Percentiles rank a stretch among this genome's conserved stretches.
Conservation (phyloP, 1,140 invertebrate species). For the Drosophila nasuta region DNA sequence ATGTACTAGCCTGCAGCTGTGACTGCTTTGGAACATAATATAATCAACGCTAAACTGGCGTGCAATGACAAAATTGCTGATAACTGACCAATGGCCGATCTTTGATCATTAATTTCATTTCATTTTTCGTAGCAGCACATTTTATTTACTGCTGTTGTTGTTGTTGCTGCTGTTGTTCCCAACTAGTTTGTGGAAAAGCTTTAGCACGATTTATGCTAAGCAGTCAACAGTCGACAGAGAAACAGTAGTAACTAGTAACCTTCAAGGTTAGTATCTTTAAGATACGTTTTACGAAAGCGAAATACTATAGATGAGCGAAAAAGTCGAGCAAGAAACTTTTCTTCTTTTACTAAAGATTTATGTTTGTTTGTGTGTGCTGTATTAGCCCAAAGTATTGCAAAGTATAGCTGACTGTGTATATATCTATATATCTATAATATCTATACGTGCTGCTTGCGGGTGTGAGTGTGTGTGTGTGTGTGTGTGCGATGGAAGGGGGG, state of each 20-base stretch:
- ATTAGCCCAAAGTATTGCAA: constrained; percentile 57
- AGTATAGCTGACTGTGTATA: constrained; percentile 28
- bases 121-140: constrained; percentile 1
- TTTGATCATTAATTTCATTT: constrained; percentile 57
- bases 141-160: neutral
- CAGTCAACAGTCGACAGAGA: neutral
- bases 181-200: constrained; percentile 35
- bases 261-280: constrained; percentile 62
- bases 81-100: constrained; percentile 56
- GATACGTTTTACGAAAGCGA: constrained; percentile 13
- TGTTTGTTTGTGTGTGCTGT: constrained; percentile 58
- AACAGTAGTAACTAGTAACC: constrained; percentile 14
- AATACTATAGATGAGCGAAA: constrained; percentile 7
- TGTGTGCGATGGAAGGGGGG: constrained; percentile 22
- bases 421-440: constrained; percentile 10
- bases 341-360: constrained; percentile 54
- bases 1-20: constrained; percentile 2
- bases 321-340: constrained; percentile 12
- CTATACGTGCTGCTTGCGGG: neutral
- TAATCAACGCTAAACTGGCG: constrained; percentile 75
- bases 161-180: neutral
- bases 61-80: constrained; percentile 80
- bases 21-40: constrained; percentile 15
- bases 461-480: constrained; percentile 44
- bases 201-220: constrained; percentile 41